Evolutionary conservation across 92 coral and sea anemone genomes (phyloP).

Genomic region (Desmophyllum pertusum): DNA sequence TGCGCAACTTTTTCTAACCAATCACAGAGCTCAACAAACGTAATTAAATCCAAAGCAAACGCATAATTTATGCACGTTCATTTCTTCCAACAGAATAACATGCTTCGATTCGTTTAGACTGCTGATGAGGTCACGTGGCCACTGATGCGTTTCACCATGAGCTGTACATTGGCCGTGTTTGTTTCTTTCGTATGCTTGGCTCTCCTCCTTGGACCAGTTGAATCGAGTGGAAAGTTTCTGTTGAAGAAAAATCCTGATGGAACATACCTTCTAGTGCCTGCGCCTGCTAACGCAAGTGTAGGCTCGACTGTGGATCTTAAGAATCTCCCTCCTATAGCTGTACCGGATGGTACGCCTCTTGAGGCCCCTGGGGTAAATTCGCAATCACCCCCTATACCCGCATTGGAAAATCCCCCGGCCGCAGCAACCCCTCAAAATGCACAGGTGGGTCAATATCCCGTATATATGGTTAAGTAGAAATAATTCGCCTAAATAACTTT

Average conservation of each 20-base stretch:
- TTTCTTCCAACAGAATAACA: neutral
- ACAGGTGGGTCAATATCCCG: neutral
- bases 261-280: constrained; percentile 71
- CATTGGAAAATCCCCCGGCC: neutral
- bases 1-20: neutral
- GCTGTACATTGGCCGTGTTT: neutral
- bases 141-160: constrained; percentile 14
- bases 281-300: constrained; percentile 54
- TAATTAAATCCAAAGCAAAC: neutral
- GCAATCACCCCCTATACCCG: constrained; percentile 37
- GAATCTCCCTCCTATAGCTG: constrained; percentile 74
- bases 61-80: no score
- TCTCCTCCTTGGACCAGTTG: constrained; percentile 10
- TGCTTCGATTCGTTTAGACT: neutral
- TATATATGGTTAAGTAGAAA: neutral
- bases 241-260: constrained; percentile 69
- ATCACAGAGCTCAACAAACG: neutral
- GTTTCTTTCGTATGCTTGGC: constrained; percentile 10
- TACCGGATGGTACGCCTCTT: neutral
- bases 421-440: constrained; percentile 1
- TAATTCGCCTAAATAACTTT: no score
- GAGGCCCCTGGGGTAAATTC: constrained; percentile 66
- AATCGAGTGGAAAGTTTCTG: constrained; percentile 48
- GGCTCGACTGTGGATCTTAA: constrained; percentile 63
- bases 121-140: constrained; percentile 33